A percentile compares a stretch with the other conserved stretches of the same genome.
Conservation (phyloP, 2,888 invertebrate genomes). For the Hypomecis atomaria region DNA sequence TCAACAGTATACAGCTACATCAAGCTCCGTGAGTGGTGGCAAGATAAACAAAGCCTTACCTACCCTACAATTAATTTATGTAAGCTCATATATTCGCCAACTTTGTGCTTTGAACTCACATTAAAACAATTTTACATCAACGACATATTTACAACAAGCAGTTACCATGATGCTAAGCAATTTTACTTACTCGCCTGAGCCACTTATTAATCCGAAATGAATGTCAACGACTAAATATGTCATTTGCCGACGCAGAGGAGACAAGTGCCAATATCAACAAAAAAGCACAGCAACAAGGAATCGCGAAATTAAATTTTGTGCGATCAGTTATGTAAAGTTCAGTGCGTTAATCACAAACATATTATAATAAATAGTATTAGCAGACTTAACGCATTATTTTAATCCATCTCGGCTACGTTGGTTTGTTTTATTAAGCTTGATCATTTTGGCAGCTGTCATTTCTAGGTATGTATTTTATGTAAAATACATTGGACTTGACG, state of each 20-base stretch:
- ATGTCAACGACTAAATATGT: constrained; percentile 1
- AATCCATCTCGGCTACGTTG: too few species aligned
- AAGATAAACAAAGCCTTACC: constrained; percentile 27
- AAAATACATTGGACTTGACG: too few species aligned
- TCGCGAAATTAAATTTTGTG: too few species aligned
- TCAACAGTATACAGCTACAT: constrained; percentile 15
- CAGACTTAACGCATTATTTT: too few species aligned
- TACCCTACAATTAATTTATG: constrained; percentile 9
- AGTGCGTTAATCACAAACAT: too few species aligned
- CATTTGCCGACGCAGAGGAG: neutral
- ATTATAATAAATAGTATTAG: too few species aligned
- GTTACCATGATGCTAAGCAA: constrained; percentile 25
- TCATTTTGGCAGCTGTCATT: too few species aligned
- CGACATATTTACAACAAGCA: constrained; percentile 26
- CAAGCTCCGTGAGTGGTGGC: constrained; percentile 22
- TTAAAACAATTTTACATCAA: constrained; percentile 28
- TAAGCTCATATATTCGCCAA: constrained; percentile 4
- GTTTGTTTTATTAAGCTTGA: too few species aligned
- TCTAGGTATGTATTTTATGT: too few species aligned
- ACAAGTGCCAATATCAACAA: constrained; percentile 3
- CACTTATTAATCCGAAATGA: constrained; percentile 7
- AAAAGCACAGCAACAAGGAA: constrained; percentile 5
- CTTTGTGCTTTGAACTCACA: constrained; percentile 26
- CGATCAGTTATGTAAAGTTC: too few species aligned
- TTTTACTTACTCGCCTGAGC: constrained; percentile 2